Percentiles rank a stretch among this genome's conserved stretches.
phyloP scores from a whole-genome alignment of 2,888 invertebrate genomes.

The Ichneumoninae sp. region DNA sequence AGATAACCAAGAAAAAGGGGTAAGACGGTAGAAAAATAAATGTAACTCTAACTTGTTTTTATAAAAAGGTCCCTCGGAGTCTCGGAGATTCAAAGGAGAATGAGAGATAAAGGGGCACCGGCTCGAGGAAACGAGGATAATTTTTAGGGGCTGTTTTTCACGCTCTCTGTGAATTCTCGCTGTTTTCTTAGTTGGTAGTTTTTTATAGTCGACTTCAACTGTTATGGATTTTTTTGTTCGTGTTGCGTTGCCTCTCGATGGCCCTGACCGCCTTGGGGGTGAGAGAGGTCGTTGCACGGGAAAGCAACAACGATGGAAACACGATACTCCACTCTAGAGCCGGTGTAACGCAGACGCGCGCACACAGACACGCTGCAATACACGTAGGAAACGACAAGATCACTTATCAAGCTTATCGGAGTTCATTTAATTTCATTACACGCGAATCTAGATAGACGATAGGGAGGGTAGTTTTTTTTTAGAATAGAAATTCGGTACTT shows the following conservation, averaged over 20 bases:
- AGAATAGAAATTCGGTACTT: not conserved
- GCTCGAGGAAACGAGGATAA: slow-evolving; percentile 22
- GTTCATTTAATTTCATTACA: slow-evolving; percentile 38
- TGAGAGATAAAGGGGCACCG: slow-evolving; percentile 28
- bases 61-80: slow-evolving; percentile 21
- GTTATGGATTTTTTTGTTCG: slow-evolving; percentile 2
- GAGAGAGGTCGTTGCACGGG: slow-evolving; percentile 64
- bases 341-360: slow-evolving; percentile 68
- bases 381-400: slow-evolving; percentile 42
- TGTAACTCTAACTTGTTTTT: slow-evolving; percentile 1
- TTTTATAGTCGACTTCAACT: not conserved
- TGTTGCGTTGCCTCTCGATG: slow-evolving; percentile 12
- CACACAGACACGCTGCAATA: not conserved
- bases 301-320: slow-evolving; percentile 69
- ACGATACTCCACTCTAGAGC: slow-evolving; percentile 71
- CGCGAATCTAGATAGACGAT: not conserved
- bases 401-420: slow-evolving; percentile 52
- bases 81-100: slow-evolving; percentile 34
- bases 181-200: not conserved
- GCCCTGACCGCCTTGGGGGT: slow-evolving; percentile 44
- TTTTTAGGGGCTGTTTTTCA: slow-evolving; percentile 33
- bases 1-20: slow-evolving; percentile 36
- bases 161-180: not conserved
- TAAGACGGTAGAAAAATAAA: slow-evolving; percentile 62
- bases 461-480: not conserved